Percentiles rank a stretch among this genome's conserved stretches.
phyloP scores from a whole-genome alignment of 2,797 vertebrate genomes.

The Scolopax rusticola region DNA sequence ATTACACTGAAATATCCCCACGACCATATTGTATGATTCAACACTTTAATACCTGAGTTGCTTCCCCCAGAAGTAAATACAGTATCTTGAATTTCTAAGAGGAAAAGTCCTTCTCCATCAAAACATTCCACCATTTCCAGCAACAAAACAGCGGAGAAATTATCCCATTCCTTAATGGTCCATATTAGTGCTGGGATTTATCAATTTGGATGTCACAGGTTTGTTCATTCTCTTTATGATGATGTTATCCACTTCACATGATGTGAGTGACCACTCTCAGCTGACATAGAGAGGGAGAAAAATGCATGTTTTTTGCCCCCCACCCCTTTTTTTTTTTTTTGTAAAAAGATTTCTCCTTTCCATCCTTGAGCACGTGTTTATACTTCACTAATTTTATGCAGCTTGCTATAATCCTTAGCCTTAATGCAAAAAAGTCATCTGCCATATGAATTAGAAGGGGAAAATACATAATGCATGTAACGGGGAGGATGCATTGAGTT shows the following conservation, averaged over 20 bases:
- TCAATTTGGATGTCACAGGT: neutral
- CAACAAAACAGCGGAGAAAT: neutral
- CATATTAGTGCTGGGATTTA: neutral
- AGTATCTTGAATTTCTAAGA: neutral
- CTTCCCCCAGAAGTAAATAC: neutral
- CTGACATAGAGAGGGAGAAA: neutral
- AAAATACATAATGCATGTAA: conserved; percentile 61
- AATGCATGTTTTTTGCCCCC: neutral
- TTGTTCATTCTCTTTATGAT: neutral
- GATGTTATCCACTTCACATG: neutral
- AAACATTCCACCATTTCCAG: neutral
- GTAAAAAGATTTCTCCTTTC: neutral
- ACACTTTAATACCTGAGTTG: neutral
- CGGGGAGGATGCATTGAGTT: neutral
- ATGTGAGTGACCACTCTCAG: neutral
- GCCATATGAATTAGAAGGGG: neutral
- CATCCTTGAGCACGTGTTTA: neutral
- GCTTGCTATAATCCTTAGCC: neutral
- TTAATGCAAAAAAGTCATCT: conserved; percentile 57
- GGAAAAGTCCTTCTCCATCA: neutral
- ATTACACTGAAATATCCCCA: neutral
- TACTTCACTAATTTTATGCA: conserved; percentile 33
- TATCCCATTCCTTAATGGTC: neutral
- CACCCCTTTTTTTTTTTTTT: neutral
- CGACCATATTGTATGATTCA: neutral